Evolutionary conservation across 2,888 invertebrate genomes (phyloP), one percentile per base, ranked within the genome.

Genomic region (Pandemis heparana): DNA sequence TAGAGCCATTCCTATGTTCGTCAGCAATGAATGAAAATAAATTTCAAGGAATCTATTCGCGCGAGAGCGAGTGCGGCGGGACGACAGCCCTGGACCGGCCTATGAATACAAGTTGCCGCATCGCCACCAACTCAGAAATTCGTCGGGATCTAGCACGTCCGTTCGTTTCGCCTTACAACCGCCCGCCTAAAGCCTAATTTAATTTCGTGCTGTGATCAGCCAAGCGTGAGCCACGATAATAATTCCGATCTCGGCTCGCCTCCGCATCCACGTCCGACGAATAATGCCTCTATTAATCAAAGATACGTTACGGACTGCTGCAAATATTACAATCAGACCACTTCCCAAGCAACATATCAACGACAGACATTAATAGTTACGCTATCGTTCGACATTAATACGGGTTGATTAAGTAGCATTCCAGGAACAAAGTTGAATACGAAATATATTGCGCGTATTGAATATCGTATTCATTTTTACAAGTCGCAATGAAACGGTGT

Each of bases 161-260:
- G 65, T 70, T 64, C 48, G 16, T 61, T 71, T 72, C 70, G 75
- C 75, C 73, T 78, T 79, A 65, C 78, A 76, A 79, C 78, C 80
- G 76, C 78, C 79, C 81, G 83, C 82, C 85, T 87, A 83, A 84
- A 82, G 87, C 83, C 88, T 89, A 90, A 92, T 92, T 92, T 91
- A 92, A 92, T 93, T 90, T 91, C 88, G 88, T 85, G 82, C 86
- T 86, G 85, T 88, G 91, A 88, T 85, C 92, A 89, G 81, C 87
- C 85, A 82, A 88, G 85, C 89, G 88, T 87, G 81, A 89, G 83
- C 82, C 85, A 84, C 88, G 89, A 91, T 91, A 92, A 89, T 91
- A 89, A 88, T 85, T 85, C 84, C 83, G 81, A 92, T 91, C 90
- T 91, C 83, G 82, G 83, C 77, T 79, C 78, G 77, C 79, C 81